Percentiles rank a stretch among this genome's conserved stretches.
phyloP scores from a whole-genome alignment of 2,113 vertebrate species.

The Hippocampus zosterae region DNA sequence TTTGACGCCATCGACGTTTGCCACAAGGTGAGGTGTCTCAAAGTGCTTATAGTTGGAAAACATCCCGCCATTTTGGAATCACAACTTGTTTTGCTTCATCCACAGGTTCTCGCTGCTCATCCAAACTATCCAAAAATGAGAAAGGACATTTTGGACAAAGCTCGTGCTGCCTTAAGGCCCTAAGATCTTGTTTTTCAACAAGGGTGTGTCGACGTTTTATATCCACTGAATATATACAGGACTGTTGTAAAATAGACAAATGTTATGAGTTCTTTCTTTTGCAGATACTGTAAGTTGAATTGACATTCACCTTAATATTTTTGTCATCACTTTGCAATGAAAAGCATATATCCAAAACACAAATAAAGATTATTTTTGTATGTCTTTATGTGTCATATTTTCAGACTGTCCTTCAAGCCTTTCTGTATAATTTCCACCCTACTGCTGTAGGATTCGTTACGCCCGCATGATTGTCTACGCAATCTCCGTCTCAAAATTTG shows the following conservation, averaged over 20 bases:
- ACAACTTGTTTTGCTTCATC: conserved; percentile 9
- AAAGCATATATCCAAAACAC: neutral
- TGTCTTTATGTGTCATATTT: neutral
- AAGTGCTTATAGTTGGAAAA: conserved; percentile 11
- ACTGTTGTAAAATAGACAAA: neutral
- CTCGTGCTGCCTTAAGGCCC: conserved; percentile 81
- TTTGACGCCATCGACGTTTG: conserved; percentile 93
- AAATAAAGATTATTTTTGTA: neutral
- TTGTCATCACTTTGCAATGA: neutral
- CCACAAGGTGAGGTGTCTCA: conserved; percentile 82
- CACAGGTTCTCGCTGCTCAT: conserved; percentile 85
- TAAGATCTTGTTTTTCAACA: conserved; percentile 44
- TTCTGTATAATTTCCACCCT: neutral
- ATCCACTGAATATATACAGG: neutral
- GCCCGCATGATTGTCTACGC: neutral
- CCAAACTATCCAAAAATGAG: conserved; percentile 93
- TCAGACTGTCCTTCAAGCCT: neutral
- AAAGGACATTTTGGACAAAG: conserved; percentile 97
- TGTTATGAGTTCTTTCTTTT: neutral
- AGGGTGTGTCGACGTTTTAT: neutral
- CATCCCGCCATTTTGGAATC: neutral
- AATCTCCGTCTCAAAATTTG: neutral
- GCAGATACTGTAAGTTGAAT: neutral
- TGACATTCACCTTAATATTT: neutral
- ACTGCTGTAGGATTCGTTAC: neutral